phyloP scores from a whole-genome alignment of 2,888 invertebrate genomes.

The Ectemnius lituratus region DNA sequence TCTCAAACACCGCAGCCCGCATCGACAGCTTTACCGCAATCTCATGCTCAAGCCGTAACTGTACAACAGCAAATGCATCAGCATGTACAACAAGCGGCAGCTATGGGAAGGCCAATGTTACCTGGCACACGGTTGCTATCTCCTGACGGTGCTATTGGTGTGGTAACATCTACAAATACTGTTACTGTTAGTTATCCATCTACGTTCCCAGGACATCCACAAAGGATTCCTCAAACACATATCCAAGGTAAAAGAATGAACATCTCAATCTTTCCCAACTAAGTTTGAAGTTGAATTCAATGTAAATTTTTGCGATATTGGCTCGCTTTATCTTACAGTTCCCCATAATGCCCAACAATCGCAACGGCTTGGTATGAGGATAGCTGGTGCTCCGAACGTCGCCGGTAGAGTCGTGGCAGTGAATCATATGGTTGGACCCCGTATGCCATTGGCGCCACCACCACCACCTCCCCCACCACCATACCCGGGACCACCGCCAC shows the following conservation, averaged over 20 bases:
- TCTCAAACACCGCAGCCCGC: constrained; percentile 64
- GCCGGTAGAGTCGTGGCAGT: constrained; percentile 76
- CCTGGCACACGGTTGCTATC: constrained; percentile 80
- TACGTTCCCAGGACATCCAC: constrained; percentile 73
- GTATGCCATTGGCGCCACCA: constrained; percentile 77
- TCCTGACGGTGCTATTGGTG: constrained; percentile 83
- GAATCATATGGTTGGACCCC: constrained; percentile 75
- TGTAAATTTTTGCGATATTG: not conserved
- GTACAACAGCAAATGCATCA: constrained; percentile 80
- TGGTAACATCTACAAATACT: constrained; percentile 83
- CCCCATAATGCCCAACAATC: constrained; percentile 53
- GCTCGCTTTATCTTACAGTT: constrained; percentile 23
- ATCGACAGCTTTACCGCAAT: constrained; percentile 74
- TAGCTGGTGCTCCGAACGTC: constrained; percentile 73
- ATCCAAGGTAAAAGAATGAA: constrained; percentile 68
- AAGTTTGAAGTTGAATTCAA: not conserved
- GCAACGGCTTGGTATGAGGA: constrained; percentile 73
- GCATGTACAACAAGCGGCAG: constrained; percentile 84
- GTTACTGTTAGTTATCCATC: constrained; percentile 76
- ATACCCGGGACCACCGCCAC: constrained; percentile 85
- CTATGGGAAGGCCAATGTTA: constrained; percentile 80
- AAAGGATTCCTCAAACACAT: constrained; percentile 72
- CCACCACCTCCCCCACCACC: constrained; percentile 87
- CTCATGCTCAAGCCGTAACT: constrained; percentile 71
- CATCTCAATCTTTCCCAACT: not conserved